Percentiles rank a stretch among this genome's conserved stretches.
Evolutionary conservation across 2,888 invertebrate species (phyloP).

Genomic region (Trichacis sp.): DNA sequence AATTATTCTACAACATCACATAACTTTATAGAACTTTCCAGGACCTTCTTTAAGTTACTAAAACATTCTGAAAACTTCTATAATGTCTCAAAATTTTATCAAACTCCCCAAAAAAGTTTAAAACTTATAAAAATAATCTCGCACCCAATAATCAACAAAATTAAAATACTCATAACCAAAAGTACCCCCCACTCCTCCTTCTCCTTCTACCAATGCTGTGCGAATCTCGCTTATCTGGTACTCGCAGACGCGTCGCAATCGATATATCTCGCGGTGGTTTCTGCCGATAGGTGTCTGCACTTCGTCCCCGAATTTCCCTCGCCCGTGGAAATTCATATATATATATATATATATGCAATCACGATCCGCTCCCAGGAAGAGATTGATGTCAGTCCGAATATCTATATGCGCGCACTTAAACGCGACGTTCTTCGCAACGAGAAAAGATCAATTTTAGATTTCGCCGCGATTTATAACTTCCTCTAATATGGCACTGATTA

Average conservation of each 20-base stretch:
- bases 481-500: constrained; percentile 67
- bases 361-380: constrained; percentile 14
- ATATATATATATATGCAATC: constrained; percentile 26
- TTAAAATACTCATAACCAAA: too few relatives aligned
- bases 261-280: constrained; percentile 66
- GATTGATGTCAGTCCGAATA: constrained; percentile 44
- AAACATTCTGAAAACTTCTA: too few relatives aligned
- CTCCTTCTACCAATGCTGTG: too few relatives aligned
- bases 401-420: constrained; percentile 42
- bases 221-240: constrained; percentile 65
- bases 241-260: constrained; percentile 68
- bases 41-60: too few relatives aligned
- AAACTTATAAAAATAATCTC: too few relatives aligned
- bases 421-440: constrained; percentile 39
- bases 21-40: too few relatives aligned
- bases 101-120: too few relatives aligned
- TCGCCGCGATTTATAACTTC: constrained; percentile 69
- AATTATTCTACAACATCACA: too few relatives aligned
- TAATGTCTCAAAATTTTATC: too few relatives aligned
- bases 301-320: constrained; percentile 7
- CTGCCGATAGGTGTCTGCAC: constrained; percentile 52
- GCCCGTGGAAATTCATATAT: constrained; percentile 9
- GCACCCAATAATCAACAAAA: too few relatives aligned
- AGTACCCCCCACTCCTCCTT: too few relatives aligned
- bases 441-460: constrained; percentile 70